These are phyloP conservation scores for Eueremaeus valkanovi DNA, from an alignment of 2,888 invertebrate species.

Conservation along the genomic window DNA sequence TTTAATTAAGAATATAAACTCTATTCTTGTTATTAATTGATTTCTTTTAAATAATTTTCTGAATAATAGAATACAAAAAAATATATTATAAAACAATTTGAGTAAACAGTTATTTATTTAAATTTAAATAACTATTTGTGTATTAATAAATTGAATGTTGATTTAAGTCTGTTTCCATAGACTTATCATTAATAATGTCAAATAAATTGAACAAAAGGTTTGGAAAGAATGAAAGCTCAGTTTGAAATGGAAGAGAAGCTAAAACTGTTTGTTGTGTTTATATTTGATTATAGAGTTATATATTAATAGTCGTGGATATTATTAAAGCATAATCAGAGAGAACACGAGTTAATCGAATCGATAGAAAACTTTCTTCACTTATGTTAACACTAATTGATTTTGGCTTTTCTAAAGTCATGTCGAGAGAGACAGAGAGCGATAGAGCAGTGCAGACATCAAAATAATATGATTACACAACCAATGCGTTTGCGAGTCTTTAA, in stretches of 20 bases:
- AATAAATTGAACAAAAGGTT: neutral
- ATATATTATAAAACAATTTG: too few species aligned
- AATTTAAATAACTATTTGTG: too few species aligned
- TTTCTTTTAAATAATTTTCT: too few species aligned
- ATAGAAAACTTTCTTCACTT: neutral
- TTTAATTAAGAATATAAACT: too few species aligned
- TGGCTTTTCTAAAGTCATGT: constrained; percentile 3
- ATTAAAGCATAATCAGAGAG: neutral
- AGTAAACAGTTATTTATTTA: too few species aligned
- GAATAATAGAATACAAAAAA: too few species aligned
- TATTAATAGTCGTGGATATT: neutral
- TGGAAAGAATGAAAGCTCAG: neutral
- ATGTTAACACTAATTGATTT: constrained; percentile 5
- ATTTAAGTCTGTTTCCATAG: neutral
- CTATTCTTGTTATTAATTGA: too few species aligned
- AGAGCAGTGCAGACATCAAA: neutral
- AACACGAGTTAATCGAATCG: neutral
- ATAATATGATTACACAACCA: too few species aligned
- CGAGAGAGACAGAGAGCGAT: neutral
- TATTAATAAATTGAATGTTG: too few species aligned
- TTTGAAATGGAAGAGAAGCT: neutral
- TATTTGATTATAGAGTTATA: neutral
- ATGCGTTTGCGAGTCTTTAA: neutral
- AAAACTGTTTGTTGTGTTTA: neutral
- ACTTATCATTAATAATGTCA: neutral